phyloP scores from a whole-genome alignment of 2,797 vertebrate species.

The Arctocebus calabarensis region DNA sequence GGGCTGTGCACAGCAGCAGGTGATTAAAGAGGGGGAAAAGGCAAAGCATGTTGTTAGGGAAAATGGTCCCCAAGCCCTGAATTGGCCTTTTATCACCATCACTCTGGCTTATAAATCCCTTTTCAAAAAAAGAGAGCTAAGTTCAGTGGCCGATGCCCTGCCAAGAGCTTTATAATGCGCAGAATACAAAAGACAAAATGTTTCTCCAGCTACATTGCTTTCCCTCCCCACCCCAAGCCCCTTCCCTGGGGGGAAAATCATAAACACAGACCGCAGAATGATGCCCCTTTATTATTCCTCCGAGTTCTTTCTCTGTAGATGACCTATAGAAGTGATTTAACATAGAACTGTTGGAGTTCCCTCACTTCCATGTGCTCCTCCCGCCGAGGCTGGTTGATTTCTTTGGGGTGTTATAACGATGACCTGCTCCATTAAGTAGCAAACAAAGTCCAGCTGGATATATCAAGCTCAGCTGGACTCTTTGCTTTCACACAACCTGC shows the following conservation, averaged over 20 bases:
- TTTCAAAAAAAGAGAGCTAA: constrained; percentile 50
- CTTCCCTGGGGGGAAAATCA: constrained; percentile 63
- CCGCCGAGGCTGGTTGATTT: constrained; percentile 77
- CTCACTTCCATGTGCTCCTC: constrained; percentile 70
- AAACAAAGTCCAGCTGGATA: constrained; percentile 85
- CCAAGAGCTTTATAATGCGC: constrained; percentile 65
- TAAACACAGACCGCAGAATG: constrained; percentile 74
- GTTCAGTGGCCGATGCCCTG: constrained; percentile 27
- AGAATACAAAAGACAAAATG: constrained; percentile 65
- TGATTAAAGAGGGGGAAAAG: constrained; percentile 72
- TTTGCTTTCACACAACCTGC: constrained; percentile 81
- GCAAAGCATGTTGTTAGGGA: constrained; percentile 73
- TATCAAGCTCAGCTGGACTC: constrained; percentile 85
- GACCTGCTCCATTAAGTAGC: constrained; percentile 86
- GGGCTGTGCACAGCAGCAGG: constrained; percentile 58
- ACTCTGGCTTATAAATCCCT: constrained; percentile 70
- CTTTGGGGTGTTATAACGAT: constrained; percentile 84
- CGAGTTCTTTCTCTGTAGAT: constrained; percentile 68
- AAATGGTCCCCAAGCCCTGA: constrained; percentile 72
- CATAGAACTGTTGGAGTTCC: constrained; percentile 77
- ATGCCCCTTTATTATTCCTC: constrained; percentile 61
- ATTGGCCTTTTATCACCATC: constrained; percentile 81
- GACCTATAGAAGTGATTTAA: constrained; percentile 82
- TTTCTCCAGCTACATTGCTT: constrained; percentile 62
- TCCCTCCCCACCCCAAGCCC: constrained; percentile 35